A percentile compares a stretch with the other conserved stretches of the same genome.
Conservation (phyloP, 2,888 invertebrate genomes). For the Odontothrips loti region DNA sequence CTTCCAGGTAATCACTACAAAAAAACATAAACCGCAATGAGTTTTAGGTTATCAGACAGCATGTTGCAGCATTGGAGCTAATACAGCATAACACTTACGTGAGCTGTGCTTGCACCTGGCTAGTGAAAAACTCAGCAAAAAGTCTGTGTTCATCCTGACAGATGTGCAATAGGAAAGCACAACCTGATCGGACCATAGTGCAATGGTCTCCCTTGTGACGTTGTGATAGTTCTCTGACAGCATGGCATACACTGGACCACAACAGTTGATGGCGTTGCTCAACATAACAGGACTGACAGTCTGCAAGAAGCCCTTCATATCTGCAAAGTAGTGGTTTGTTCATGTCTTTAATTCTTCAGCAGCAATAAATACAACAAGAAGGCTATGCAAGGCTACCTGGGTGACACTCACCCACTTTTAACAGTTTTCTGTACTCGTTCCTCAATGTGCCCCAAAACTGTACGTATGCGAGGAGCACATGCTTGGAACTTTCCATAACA, state of each 20-base stretch:
- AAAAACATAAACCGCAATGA: constrained; percentile 10
- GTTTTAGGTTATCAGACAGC: too few relatives aligned
- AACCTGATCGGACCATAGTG: constrained; percentile 77
- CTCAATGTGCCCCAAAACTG: constrained; percentile 79
- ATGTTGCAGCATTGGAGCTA: neutral
- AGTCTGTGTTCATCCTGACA: constrained; percentile 92
- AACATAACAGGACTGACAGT: constrained; percentile 81
- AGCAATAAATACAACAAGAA: too few relatives aligned
- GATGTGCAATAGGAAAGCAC: constrained; percentile 85
- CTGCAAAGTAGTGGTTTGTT: constrained; percentile 43
- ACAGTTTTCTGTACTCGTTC: neutral
- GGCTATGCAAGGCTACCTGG: neutral
- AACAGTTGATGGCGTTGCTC: constrained; percentile 63
- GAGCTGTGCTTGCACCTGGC: constrained; percentile 43
- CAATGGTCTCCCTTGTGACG: constrained; percentile 72
- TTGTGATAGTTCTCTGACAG: constrained; percentile 61
- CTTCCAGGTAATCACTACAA: constrained; percentile 72
- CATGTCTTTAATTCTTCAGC: neutral
- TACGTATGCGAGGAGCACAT: constrained; percentile 77
- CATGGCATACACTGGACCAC: constrained; percentile 64
- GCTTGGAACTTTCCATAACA: constrained; percentile 63
- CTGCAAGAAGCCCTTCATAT: constrained; percentile 66
- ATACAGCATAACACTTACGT: constrained; percentile 50
- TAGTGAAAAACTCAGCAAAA: constrained; percentile 82
- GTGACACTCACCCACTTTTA: neutral